These are phyloP conservation scores for Nycticorax nycticorax DNA, from an alignment of 2,113 vertebrate genomes.

Conservation along the genomic window DNA sequence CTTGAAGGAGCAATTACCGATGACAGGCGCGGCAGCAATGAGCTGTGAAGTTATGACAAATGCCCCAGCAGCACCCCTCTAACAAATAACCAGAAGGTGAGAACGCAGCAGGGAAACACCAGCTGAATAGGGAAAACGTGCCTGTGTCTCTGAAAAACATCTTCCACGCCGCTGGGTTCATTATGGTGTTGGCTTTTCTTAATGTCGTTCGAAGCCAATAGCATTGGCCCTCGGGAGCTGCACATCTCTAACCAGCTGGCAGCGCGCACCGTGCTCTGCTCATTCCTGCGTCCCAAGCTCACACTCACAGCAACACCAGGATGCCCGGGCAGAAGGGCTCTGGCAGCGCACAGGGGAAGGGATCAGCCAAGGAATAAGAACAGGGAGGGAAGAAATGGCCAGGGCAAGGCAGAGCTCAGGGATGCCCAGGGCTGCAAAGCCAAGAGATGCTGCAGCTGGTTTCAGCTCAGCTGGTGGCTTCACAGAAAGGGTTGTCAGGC, in stretches of 20 bases:
- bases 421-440: not conserved
- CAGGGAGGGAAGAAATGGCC: not conserved
- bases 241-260: not conserved
- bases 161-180: not conserved
- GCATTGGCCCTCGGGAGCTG: not conserved
- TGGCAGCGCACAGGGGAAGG: not conserved
- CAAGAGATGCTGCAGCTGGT: not conserved
- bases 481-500: too few relatives aligned
- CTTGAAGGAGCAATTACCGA: not conserved
- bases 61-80: not conserved
- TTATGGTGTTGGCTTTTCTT: not conserved
- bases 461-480: not conserved
- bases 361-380: not conserved
- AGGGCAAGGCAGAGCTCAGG: not conserved
- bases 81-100: not conserved
- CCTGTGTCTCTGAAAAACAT: not conserved
- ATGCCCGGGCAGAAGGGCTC: accelerated
- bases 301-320: accelerated
- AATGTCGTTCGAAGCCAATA: not conserved
- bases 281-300: accelerated
- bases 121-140: not conserved
- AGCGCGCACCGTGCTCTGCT: not conserved
- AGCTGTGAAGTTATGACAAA: conserved; percentile 35
- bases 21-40: not conserved
- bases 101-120: not conserved